Percentiles rank a stretch among this genome's conserved stretches.
Evolutionary conservation across 2,113 vertebrate genomes (phyloP).

Genomic region (Collichthys lucidus): DNA sequence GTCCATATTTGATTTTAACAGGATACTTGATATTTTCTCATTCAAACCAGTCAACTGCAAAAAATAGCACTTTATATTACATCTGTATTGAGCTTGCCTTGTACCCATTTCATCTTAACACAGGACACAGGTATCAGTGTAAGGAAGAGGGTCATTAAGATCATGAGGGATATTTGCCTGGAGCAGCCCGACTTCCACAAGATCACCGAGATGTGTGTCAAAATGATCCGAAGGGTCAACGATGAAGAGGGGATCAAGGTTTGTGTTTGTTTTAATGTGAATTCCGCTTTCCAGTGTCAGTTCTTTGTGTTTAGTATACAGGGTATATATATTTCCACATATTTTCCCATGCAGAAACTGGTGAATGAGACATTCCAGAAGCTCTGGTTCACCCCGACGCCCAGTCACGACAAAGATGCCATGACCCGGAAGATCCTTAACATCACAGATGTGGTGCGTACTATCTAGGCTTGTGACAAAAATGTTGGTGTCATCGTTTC

Average conservation of each 20-base stretch:
- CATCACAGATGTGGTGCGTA: constrained; percentile 97
- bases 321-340: not conserved
- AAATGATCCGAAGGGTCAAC: constrained; percentile 99
- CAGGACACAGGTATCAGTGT: constrained; percentile 99
- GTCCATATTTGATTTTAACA: not conserved
- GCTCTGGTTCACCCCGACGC: constrained; percentile 98
- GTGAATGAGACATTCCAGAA: constrained; percentile 99
- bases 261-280: constrained; percentile 30
- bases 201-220: constrained; percentile 99
- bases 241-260: constrained; percentile 99
- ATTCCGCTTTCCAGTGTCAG: not conserved
- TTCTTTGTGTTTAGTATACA: not conserved
- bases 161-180: constrained; percentile 97
- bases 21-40: not conserved
- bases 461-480: not conserved
- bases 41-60: not conserved
- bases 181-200: constrained; percentile 97
- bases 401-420: constrained; percentile 93
- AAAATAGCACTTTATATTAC: not conserved
- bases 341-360: constrained; percentile 87
- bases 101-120: constrained; percentile 8
- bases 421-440: constrained; percentile 98
- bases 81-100: not conserved
- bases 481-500: not conserved
- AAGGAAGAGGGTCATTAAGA: constrained; percentile 98